Evolutionary conservation across 92 coral and sea anemone species (phyloP).

Genomic region (Blastomussa wellsi): DNA sequence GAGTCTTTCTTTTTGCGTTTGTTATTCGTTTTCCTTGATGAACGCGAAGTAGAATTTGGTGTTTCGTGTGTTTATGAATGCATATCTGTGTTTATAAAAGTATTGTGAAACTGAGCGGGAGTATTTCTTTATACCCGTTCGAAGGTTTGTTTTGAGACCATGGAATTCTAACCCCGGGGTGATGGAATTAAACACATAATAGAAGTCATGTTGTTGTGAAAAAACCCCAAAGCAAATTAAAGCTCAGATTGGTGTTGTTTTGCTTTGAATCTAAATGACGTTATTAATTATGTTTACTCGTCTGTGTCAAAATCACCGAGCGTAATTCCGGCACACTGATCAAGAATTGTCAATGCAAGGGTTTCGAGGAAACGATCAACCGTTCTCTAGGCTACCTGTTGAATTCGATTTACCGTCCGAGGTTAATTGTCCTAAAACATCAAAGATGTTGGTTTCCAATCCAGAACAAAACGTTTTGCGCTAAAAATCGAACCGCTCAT

Average conservation of each 20-base stretch:
- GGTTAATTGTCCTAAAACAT: neutral
- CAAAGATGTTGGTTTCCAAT: neutral
- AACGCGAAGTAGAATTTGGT: neutral
- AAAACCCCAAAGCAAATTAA: conserved; percentile 9
- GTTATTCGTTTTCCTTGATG: neutral
- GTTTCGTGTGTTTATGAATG: neutral
- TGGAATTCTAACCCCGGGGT: neutral
- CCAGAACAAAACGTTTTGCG: neutral
- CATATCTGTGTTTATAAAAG: neutral
- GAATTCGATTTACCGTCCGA: conserved; percentile 23
- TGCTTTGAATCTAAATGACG: conserved; percentile 23
- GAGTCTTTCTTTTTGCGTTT: neutral
- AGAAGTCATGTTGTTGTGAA: conserved; percentile 28
- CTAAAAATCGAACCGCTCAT: neutral
- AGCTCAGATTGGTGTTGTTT: conserved; percentile 29
- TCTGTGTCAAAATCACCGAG: conserved; percentile 29
- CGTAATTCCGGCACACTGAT: conserved; percentile 37
- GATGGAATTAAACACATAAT: conserved; percentile 10
- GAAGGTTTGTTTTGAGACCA: conserved; percentile 8
- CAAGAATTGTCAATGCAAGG: conserved; percentile 19
- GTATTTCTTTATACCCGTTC: neutral
- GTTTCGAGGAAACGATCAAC: conserved; percentile 12
- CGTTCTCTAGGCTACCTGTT: neutral
- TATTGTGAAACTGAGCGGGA: neutral
- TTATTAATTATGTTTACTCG: conserved; percentile 34